These are phyloP conservation scores for Podilymbus podiceps DNA, from an alignment of 2,113 vertebrate species.

Conservation along the genomic window DNA sequence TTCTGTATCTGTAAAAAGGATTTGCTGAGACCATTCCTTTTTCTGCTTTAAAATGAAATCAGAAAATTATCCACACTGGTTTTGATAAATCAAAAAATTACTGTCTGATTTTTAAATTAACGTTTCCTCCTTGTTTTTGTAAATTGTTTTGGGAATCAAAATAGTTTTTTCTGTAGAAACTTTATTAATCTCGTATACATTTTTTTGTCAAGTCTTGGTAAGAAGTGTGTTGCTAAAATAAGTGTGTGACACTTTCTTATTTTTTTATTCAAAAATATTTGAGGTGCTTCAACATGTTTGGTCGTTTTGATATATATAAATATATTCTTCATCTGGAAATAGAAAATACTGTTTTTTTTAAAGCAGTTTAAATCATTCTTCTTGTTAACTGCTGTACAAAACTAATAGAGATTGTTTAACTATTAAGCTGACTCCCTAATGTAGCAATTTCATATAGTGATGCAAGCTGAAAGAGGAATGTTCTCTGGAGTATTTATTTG, in stretches of 20 bases:
- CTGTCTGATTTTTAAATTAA: neutral
- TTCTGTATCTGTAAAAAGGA: neutral
- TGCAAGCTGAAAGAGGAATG: neutral
- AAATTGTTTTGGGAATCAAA: neutral
- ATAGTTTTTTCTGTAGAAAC: neutral
- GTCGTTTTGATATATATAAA: neutral
- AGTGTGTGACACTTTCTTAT: fast-evolving
- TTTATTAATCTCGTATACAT: neutral
- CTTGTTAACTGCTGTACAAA: neutral
- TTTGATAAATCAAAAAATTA: neutral
- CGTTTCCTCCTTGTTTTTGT: neutral
- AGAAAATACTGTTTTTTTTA: neutral
- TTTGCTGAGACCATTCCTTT: neutral
- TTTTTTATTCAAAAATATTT: neutral
- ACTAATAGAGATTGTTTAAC: neutral
- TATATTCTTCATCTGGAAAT: neutral
- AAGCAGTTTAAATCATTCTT: neutral
- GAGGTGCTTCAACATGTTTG: neutral
- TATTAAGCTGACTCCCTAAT: neutral
- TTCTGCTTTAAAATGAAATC: neutral
- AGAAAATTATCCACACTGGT: neutral
- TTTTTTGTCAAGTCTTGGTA: neutral
- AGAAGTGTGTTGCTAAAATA: neutral
- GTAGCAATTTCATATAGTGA: neutral
- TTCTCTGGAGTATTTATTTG: neutral